phyloP scores from a whole-genome alignment of 2,113 vertebrate genomes.

The Garra rufa region DNA sequence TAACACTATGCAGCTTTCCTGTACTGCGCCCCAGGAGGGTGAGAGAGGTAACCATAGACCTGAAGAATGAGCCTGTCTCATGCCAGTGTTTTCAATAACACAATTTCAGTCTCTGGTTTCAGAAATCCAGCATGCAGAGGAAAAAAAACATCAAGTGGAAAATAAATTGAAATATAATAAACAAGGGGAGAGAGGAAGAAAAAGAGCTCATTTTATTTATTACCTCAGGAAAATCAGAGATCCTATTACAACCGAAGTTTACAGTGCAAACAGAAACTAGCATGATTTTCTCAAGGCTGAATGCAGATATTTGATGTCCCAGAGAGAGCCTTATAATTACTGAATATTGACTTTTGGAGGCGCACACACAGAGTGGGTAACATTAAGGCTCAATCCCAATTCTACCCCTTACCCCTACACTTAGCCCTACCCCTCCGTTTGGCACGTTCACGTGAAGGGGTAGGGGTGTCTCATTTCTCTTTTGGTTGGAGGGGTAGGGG shows the following conservation, averaged over 20 bases:
- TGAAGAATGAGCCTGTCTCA: constrained; percentile 22
- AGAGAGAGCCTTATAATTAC: constrained; percentile 19
- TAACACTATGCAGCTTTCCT: background rate
- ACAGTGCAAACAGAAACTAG: constrained; percentile 64
- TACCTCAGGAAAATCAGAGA: constrained; percentile 65
- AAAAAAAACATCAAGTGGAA: background rate
- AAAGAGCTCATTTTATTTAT: constrained; percentile 69
- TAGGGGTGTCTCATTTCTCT: too few relatives aligned
- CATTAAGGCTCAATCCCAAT: too few relatives aligned
- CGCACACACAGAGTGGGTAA: background rate
- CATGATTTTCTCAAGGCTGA: constrained; percentile 57
- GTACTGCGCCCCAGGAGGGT: background rate
- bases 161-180: constrained; percentile 67
- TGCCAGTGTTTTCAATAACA: constrained; percentile 41
- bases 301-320: constrained; percentile 26
- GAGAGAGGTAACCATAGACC: constrained; percentile 6
- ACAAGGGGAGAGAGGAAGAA: constrained; percentile 64
- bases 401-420: too few relatives aligned
- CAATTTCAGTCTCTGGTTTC: constrained; percentile 66
- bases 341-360: constrained; percentile 12
- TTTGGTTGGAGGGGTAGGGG: too few relatives aligned
- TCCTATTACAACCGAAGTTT: constrained; percentile 51
- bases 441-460: too few relatives aligned
- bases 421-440: too few relatives aligned
- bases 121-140: constrained; percentile 57